Evolutionary conservation across 2,797 vertebrate genomes (phyloP).

Genomic region (Enteromius viviparus): DNA sequence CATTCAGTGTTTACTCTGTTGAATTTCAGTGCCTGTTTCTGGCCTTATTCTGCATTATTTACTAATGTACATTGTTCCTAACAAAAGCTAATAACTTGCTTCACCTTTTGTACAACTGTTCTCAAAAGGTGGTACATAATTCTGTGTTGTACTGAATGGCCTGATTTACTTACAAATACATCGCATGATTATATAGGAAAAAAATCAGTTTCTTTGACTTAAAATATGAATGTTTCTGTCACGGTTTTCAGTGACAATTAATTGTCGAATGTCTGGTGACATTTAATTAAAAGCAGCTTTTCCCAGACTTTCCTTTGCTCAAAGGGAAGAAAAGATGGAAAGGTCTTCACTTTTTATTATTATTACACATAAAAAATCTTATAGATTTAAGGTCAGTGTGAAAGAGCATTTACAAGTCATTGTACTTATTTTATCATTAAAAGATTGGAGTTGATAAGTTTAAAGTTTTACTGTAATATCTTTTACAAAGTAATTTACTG

Average conservation of each 20-base stretch:
- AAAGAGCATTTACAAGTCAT: neutral
- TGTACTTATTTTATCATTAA: neutral
- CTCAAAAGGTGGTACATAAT: neutral
- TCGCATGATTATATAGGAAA: neutral
- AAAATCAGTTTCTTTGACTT: neutral
- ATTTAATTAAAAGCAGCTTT: slow-evolving; percentile 33
- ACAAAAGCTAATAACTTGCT: neutral
- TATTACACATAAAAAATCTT: neutral
- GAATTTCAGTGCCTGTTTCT: neutral
- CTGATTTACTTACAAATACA: neutral
- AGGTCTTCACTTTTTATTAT: neutral
- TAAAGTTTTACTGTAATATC: neutral
- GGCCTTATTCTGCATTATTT: neutral
- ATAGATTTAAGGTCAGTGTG: neutral
- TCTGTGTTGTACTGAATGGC: slow-evolving; percentile 1
- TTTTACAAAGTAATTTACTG: neutral
- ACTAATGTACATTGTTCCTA: neutral
- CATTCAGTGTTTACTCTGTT: neutral
- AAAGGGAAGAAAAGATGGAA: neutral
- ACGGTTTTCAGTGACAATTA: neutral
- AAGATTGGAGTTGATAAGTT: neutral
- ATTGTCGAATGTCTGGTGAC: neutral
- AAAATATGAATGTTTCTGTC: neutral
- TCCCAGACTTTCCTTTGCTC: neutral
- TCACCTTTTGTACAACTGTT: neutral